Evolutionary conservation across 1,140 invertebrate species (phyloP).

Genomic region (Choristoneura fumiferana): DNA sequence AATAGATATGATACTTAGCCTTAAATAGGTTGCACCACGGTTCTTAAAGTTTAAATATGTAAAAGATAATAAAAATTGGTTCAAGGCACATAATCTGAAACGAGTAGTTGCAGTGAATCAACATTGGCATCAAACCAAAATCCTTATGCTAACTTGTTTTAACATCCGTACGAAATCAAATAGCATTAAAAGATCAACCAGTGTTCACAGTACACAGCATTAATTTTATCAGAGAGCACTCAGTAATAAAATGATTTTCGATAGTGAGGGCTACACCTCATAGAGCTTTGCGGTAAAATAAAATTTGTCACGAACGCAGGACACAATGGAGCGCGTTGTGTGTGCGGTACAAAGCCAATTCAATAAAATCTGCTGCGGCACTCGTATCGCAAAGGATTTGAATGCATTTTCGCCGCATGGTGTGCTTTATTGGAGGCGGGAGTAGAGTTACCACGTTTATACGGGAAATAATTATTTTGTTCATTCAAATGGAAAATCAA

Average conservation of each 20-base stretch:
- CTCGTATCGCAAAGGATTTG: constrained; percentile 58
- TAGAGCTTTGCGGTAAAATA: constrained; percentile 44
- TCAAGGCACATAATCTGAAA: background rate
- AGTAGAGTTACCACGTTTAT: too few species aligned
- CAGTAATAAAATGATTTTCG: constrained; percentile 6
- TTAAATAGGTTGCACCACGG: too few species aligned
- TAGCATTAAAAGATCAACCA: too few species aligned
- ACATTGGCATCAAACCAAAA: background rate
- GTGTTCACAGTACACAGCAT: too few species aligned
- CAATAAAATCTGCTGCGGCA: constrained; percentile 60
- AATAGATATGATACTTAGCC: too few species aligned
- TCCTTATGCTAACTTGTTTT: too few species aligned
- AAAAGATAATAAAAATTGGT: background rate
- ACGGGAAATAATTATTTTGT: too few species aligned
- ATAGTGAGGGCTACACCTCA: constrained; percentile 30
- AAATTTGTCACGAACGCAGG: constrained; percentile 55
- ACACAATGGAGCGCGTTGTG: constrained; percentile 53
- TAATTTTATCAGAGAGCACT: too few species aligned
- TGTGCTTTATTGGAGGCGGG: constrained; percentile 26
- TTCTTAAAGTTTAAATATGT: background rate
- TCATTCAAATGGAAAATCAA: too few species aligned
- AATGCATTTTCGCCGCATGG: constrained; percentile 62
- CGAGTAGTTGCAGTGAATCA: background rate
- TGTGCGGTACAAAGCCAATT: constrained; percentile 55
- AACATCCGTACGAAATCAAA: too few species aligned